A percentile compares a stretch with the other conserved stretches of the same genome.
These are phyloP conservation scores for Proterorhinus semilunaris DNA, from an alignment of 2,113 vertebrate genomes.

Conservation along the genomic window DNA sequence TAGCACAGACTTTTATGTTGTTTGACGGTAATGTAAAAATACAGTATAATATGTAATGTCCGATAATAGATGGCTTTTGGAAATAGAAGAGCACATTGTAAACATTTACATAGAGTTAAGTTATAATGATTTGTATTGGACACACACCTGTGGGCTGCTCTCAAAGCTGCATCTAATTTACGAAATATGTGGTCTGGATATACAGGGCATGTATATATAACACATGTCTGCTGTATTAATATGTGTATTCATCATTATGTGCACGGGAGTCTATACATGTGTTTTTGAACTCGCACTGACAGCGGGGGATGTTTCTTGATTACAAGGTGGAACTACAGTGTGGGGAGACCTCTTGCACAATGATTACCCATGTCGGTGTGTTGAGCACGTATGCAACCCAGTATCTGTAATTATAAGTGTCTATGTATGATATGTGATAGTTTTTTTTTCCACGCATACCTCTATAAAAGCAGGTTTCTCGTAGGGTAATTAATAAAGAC, in stretches of 20 bases:
- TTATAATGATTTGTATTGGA: background rate
- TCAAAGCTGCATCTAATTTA: constrained; percentile 10
- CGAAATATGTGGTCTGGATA: constrained; percentile 4
- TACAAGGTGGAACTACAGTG: constrained; percentile 22
- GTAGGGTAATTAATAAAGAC: background rate
- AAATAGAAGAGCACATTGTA: background rate
- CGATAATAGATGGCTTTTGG: background rate
- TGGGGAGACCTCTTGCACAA: constrained; percentile 18
- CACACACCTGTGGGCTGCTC: background rate
- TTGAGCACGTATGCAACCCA: constrained; percentile 15
- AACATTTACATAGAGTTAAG: background rate
- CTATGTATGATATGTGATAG: background rate
- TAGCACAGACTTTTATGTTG: too few species aligned
- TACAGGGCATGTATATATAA: constrained; percentile 1
- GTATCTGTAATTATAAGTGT: background rate
- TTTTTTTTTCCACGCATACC: background rate
- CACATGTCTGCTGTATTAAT: constrained; percentile 1
- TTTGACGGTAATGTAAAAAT: too few species aligned
- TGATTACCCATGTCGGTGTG: constrained; percentile 8
- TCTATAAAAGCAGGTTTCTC: background rate
- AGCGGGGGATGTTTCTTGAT: constrained; percentile 47
- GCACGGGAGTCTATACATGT: constrained; percentile 14
- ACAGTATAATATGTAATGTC: background rate
- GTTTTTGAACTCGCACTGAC: constrained; percentile 47
- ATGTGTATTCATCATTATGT: constrained; percentile 6